Evolutionary conservation across 2,888 invertebrate species (phyloP), one percentile per base, ranked within the genome.

Genomic region (Eurois occulta): DNA sequence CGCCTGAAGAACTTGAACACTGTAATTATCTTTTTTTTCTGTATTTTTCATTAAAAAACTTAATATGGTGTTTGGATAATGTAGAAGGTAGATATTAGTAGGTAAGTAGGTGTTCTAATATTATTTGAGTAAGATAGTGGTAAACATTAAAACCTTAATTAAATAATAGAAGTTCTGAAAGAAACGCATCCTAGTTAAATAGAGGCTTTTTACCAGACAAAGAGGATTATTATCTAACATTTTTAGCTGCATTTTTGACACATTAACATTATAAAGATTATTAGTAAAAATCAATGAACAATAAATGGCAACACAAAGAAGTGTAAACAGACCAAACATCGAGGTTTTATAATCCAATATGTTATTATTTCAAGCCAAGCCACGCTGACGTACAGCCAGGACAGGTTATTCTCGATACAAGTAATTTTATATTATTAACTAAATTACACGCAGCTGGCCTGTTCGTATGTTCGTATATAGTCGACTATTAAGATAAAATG

Each of bases 351-450:
- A 78, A 82, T 85, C 76, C 83, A 84, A 76, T 78, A 60, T 62
- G 66, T 78, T 80, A 75, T 83, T 87, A 84, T 87, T 87, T 78
- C 24, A 83, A 79, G 72, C 69, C 78, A 83, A 79, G 79, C 71
- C 81, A 75, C 73, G 80, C 87, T 90, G 90, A 89, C 86, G 89
- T 89, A 78, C 82, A 80, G 74, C 78, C 89, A 83, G 65, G 83
- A 92, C 95, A 89, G 93, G 94, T 94, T 93, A 87, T 89, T 88
- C 91, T 85, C 86, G 91, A 93, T 92, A 87, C 90, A 81, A 89
- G 92, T 94, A 95, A 95, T 95, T 95, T 95, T 92, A 93, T 93
- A 93, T 94, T 92, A 95, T 95, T 95, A 95, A 94, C 90, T 92
- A 94, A 95, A 95, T 95, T 94, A 93, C 91, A 89, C 80, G 92